Percentiles rank a stretch among this genome's conserved stretches.
Evolutionary conservation across 2,797 vertebrate species (phyloP).

Genomic region (Mallotus villosus): DNA sequence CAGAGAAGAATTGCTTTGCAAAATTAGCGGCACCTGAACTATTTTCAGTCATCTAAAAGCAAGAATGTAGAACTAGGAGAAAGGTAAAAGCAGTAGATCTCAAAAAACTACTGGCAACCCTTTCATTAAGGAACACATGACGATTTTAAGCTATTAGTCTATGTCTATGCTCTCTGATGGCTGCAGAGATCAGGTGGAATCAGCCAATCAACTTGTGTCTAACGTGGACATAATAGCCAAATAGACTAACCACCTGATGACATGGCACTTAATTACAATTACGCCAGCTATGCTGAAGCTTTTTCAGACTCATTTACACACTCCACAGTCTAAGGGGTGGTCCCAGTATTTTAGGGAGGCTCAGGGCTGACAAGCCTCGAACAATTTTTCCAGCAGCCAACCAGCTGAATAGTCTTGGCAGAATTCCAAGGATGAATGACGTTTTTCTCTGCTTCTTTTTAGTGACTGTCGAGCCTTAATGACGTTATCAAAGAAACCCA

Average conservation of each 20-base stretch:
- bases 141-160: too few relatives aligned
- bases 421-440: not conserved
- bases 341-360: not conserved
- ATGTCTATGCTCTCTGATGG: too few relatives aligned
- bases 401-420: constrained; percentile 1
- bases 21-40: not conserved
- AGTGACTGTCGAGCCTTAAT: not conserved
- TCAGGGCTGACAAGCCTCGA: not conserved
- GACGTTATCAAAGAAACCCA: not conserved
- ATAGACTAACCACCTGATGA: not conserved
- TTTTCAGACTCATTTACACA: not conserved
- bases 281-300: not conserved
- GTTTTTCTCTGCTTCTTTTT: not conserved
- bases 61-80: too few relatives aligned
- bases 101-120: too few relatives aligned
- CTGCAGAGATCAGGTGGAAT: too few relatives aligned
- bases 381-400: not conserved
- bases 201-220: not conserved
- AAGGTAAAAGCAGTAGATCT: too few relatives aligned
- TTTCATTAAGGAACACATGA: too few relatives aligned
- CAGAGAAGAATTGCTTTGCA: not conserved
- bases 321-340: not conserved
- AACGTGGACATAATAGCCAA: not conserved
- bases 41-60: too few relatives aligned
- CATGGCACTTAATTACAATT: not conserved